Evolutionary conservation across 2,797 vertebrate genomes (phyloP), one percentile per base, ranked within the genome.

Genomic region (Hybognathus amarus): DNA sequence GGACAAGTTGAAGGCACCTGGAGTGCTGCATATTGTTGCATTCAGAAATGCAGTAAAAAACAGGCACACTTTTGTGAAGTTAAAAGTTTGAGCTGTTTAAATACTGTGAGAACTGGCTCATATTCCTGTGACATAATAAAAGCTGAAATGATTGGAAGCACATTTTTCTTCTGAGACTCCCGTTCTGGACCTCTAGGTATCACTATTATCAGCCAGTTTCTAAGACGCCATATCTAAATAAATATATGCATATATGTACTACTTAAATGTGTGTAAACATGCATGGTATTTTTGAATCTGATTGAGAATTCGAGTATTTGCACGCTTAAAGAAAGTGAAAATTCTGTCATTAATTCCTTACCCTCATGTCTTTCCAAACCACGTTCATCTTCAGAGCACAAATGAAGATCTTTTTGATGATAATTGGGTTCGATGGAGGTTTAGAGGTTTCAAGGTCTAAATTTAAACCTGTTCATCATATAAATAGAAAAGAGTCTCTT

Each of bases 151-250:
- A 64, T 33, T 7, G 67, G n/a, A 61, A 71, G 69, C 24, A 22
- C 5, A 36, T 52, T 64, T 82, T 82, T 27, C 70, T 30, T 42
- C 7, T 67, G 13, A 63, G 24, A 63, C 59, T 64, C 40, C 93
- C 90, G 89, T 92, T 87, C 80, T 90, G 93, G 93, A 94, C 94
- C 93, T 92, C 92, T 89, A 94, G 94, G 93, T 93, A 94, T 93
- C 88, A 90, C 92, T 94, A 89, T 91, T 90, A 93, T 92, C 13
- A 1, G 13, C 24, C 59, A 63, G 24, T 63, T 30, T 27, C 24
- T 30, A 7, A 63, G 13, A 30, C 6, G 6, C 0, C 13, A 63
- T 13, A 18, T 17, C 6, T 2, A 17, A 27, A 7, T 27, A 6
- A 61, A 61, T 24, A 2, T 59, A 59, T 24, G 56, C 56, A 24